phyloP scores from a whole-genome alignment of 2,797 vertebrate genomes.

The Mormyrus proboscirostris region DNA sequence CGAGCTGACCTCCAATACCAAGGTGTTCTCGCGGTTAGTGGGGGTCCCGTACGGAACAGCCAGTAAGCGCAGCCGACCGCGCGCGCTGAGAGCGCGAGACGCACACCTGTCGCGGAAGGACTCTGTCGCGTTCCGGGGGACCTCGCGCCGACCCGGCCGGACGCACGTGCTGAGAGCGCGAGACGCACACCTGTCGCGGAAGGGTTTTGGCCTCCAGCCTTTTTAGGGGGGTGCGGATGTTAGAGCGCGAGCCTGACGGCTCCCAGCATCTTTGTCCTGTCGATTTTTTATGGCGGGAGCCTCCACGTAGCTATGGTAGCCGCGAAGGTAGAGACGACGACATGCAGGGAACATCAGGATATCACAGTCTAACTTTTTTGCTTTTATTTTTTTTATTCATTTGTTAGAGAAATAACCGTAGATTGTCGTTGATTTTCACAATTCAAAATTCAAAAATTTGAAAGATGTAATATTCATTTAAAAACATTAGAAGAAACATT shows the following conservation, averaged over 20 bases:
- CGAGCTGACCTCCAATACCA: not conserved
- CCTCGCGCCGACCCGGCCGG: not conserved
- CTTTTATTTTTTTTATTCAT: not conserved
- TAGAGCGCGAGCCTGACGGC: not conserved
- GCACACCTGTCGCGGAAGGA: not conserved
- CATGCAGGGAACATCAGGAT: not conserved
- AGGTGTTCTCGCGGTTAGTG: not conserved
- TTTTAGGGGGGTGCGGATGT: not conserved
- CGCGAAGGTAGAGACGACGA: not conserved
- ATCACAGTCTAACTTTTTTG: not conserved
- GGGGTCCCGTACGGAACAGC: not conserved
- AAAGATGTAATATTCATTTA: not conserved
- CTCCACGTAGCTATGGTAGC: not conserved
- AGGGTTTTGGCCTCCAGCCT: not conserved
- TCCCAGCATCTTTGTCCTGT: not conserved
- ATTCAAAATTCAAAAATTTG: not conserved
- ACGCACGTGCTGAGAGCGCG: not conserved
- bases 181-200: not conserved
- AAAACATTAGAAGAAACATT: not conserved
- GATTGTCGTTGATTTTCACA: not conserved
- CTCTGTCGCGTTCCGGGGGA: not conserved
- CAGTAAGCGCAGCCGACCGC: not conserved
- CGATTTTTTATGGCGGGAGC: not conserved
- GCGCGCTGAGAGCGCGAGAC: not conserved
- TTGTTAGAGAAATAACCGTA: not conserved